A percentile compares a stretch with the other conserved stretches of the same genome.
Evolutionary conservation across 2,888 invertebrate genomes (phyloP).

Genomic region (Euplagia quadripunctaria): DNA sequence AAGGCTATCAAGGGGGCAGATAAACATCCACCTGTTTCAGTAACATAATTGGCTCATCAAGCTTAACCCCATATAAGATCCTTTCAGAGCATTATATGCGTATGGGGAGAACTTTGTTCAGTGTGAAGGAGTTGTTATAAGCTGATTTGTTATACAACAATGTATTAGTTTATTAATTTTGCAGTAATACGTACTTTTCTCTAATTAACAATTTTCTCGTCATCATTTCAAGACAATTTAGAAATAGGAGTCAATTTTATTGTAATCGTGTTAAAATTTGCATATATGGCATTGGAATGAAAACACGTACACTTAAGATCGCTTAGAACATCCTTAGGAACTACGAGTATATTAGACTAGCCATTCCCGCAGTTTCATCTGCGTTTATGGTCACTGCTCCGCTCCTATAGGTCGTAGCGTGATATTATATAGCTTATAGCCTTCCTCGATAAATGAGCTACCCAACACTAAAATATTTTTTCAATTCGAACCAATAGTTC

Average conservation of each 20-base stretch:
- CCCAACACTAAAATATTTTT: too few species aligned
- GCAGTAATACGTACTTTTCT: background rate
- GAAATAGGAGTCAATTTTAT: background rate
- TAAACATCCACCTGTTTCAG: constrained; percentile 11
- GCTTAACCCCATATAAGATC: background rate
- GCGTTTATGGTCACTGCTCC: too few species aligned
- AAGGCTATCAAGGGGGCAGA: background rate
- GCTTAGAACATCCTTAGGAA: too few species aligned
- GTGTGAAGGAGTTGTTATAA: constrained; percentile 3
- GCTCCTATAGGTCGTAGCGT: too few species aligned
- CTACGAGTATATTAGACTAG: too few species aligned
- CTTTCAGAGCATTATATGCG: background rate
- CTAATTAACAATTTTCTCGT: background rate
- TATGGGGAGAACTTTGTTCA: background rate
- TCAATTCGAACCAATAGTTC: too few species aligned
- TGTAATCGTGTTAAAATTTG: background rate
- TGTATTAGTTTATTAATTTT: background rate
- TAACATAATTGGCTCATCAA: constrained; percentile 10
- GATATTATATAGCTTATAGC: too few species aligned
- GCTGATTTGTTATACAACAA: background rate
- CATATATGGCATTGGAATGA: background rate
- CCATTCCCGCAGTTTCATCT: too few species aligned
- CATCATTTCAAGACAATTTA: background rate
- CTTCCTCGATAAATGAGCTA: too few species aligned
- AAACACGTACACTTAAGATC: too few species aligned